These are phyloP conservation scores for Steromphala cineraria DNA, from an alignment of 2,888 invertebrate species.

Conservation along the genomic window DNA sequence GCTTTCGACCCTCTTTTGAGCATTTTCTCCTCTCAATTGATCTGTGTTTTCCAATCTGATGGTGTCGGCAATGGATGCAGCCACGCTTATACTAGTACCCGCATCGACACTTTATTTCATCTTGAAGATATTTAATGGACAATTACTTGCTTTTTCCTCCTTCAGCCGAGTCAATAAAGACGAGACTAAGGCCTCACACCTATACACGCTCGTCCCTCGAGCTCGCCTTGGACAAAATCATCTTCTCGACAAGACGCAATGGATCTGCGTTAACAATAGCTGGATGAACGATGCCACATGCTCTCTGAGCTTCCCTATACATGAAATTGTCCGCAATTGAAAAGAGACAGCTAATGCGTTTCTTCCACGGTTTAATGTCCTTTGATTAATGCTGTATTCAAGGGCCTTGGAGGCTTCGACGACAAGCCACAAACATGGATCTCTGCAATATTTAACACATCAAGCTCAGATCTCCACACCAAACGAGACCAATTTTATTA, in stretches of 20 bases:
- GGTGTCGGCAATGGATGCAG: neutral
- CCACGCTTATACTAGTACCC: constrained; percentile 8
- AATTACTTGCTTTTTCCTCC: neutral
- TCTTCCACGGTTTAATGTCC: neutral
- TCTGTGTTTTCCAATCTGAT: constrained; percentile 3
- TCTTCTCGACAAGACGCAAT: constrained; percentile 14
- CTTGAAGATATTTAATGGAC: constrained; percentile 5
- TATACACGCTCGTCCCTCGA: neutral
- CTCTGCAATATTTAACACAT: constrained; percentile 24
- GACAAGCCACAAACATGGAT: constrained; percentile 19
- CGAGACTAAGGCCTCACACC: neutral
- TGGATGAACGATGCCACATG: constrained; percentile 22
- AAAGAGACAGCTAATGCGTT: neutral
- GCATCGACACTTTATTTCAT: neutral
- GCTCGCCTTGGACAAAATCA: neutral
- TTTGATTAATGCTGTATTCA: constrained; percentile 21
- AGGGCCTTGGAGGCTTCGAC: neutral
- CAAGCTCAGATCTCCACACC: neutral
- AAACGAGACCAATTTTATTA: constrained; percentile 4
- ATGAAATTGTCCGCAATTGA: neutral
- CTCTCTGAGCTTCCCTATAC: neutral
- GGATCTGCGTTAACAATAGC: constrained; percentile 12
- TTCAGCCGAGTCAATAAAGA: constrained; percentile 1
- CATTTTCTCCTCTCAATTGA: neutral
- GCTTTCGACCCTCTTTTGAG: neutral